These are phyloP conservation scores for Limenitis camilla DNA, from an alignment of 2,888 invertebrate species.

Conservation along the genomic window DNA sequence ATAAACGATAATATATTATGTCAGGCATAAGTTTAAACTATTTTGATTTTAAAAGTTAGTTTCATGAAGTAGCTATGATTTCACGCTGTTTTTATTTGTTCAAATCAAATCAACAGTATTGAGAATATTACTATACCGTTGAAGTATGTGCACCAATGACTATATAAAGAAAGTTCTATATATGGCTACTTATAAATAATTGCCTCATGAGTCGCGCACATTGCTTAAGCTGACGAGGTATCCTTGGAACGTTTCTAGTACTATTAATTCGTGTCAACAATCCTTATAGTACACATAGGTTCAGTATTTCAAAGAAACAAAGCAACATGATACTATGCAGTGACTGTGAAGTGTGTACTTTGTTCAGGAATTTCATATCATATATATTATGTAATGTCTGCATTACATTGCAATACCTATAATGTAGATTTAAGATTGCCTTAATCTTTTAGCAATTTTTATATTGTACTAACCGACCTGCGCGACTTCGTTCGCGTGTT, in stretches of 20 bases:
- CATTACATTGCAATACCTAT: too few species aligned
- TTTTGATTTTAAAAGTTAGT: too few species aligned
- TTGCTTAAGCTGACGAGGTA: constrained; percentile 22
- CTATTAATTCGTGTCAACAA: constrained; percentile 16
- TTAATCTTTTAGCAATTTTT: too few species aligned
- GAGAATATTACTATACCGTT: constrained; percentile 16
- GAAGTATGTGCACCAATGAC: constrained; percentile 23
- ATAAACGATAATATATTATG: too few species aligned
- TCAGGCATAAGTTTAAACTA: too few species aligned
- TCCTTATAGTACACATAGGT: constrained; percentile 11
- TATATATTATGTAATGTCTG: too few species aligned
- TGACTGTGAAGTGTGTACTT: neutral
- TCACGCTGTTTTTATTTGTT: constrained; percentile 1
- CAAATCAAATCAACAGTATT: constrained; percentile 2
- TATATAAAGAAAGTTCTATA: constrained; percentile 25
- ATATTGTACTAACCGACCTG: too few species aligned
- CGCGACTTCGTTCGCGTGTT: too few species aligned
- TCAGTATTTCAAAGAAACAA: constrained; percentile 13
- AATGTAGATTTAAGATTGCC: too few species aligned
- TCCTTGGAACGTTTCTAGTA: constrained; percentile 18
- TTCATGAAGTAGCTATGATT: neutral
- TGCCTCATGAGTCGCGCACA: constrained; percentile 20
- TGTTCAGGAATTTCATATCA: neutral
- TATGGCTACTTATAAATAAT: constrained; percentile 24
- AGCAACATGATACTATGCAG: constrained; percentile 7